Evolutionary conservation across 1,140 invertebrate species (phyloP).

Genomic region (Drosophila athabasca): DNA sequence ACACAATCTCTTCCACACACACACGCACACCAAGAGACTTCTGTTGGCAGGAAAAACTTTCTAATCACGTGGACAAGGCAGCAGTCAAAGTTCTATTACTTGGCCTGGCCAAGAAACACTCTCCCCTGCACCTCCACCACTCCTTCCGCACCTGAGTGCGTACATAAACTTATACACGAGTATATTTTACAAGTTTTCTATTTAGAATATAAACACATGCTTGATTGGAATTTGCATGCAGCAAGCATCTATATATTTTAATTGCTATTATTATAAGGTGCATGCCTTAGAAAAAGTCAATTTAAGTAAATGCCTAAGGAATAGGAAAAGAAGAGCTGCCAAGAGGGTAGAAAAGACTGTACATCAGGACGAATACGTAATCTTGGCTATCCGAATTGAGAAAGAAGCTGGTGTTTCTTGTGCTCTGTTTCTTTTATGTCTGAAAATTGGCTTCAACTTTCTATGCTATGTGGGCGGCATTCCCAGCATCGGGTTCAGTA

Average conservation of each 20-base stretch:
- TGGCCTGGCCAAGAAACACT: slow-evolving; percentile 42
- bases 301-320: not conserved
- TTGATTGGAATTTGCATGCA: slow-evolving; percentile 65
- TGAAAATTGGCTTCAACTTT: too few relatives aligned
- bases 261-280: slow-evolving; percentile 67
- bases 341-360: not conserved
- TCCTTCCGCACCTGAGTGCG: not conserved
- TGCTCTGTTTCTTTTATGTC: too few relatives aligned
- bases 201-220: slow-evolving; percentile 80
- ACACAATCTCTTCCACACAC: slow-evolving; percentile 18
- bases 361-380: too few relatives aligned
- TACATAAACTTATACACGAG: slow-evolving; percentile 25
- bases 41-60: slow-evolving; percentile 60
- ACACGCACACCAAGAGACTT: slow-evolving; percentile 10
- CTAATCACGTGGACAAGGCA: slow-evolving; percentile 77
- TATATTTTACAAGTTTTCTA: slow-evolving; percentile 71
- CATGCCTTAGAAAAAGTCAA: slow-evolving; percentile 20
- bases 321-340: not conserved
- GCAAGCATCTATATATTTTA: slow-evolving; percentile 59
- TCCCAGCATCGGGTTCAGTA: not conserved
- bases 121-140: not conserved
- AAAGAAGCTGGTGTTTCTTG: too few relatives aligned
- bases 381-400: too few relatives aligned
- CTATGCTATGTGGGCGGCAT: too few relatives aligned
- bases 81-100: slow-evolving; percentile 62